Evolutionary conservation across 2,113 vertebrate genomes (phyloP).

Genomic region (Polypterus bichir): DNA sequence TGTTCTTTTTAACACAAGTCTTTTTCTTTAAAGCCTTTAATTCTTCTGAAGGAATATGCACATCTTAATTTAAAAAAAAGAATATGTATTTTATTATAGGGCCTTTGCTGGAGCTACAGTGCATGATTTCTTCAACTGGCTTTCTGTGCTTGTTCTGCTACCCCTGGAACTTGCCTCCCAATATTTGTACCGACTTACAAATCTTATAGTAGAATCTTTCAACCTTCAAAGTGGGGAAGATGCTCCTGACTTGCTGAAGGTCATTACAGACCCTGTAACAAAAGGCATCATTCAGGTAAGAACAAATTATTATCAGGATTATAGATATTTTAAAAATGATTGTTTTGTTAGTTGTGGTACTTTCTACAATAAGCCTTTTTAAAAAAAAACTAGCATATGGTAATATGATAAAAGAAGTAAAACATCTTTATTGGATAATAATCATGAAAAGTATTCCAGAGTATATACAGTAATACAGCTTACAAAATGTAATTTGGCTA

Average conservation of each 20-base stretch:
- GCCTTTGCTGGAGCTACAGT: constrained; percentile 89
- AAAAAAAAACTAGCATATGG: constrained; percentile 2
- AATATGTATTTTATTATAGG: constrained; percentile 30
- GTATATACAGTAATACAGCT: too few species aligned
- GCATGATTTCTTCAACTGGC: constrained; percentile 96
- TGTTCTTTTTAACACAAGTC: too few species aligned
- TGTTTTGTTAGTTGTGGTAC: not conserved
- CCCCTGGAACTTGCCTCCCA: constrained; percentile 71
- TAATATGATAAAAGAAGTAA: not conserved
- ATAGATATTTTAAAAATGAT: constrained; percentile 3
- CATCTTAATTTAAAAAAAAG: too few species aligned
- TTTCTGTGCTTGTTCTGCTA: constrained; percentile 72
- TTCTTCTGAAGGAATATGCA: too few species aligned
- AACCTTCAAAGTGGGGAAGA: constrained; percentile 68
- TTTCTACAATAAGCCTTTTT: fast-evolving
- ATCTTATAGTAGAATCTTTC: constrained; percentile 61
- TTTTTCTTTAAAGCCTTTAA: too few species aligned
- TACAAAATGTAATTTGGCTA: too few species aligned
- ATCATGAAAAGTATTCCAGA: too few species aligned
- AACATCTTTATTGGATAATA: too few species aligned
- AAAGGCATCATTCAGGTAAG: constrained; percentile 80
- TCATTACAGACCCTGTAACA: constrained; percentile 89
- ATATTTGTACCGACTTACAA: constrained; percentile 69
- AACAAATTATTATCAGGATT: not conserved
- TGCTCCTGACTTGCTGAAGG: constrained; percentile 79